Evolutionary conservation across 2,797 vertebrate genomes (phyloP), one percentile per base, ranked within the genome.

Genomic region (Gephyroberyx darwinii): DNA sequence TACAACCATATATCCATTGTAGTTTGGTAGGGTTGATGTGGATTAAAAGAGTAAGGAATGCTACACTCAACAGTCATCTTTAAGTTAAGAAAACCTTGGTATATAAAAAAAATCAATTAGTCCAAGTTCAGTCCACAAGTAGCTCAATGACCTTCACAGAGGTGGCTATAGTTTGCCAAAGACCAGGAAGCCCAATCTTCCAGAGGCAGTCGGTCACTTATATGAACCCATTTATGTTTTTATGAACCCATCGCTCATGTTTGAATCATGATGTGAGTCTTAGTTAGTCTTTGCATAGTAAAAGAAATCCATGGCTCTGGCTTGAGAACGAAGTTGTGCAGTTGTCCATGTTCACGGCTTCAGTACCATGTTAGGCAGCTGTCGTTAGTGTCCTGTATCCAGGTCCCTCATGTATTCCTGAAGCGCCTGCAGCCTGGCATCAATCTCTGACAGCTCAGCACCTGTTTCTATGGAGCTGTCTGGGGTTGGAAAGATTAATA

Each of bases 371-470:
- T 26, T 26, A 26, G 48, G 67, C 50, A 39, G 47, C 26, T n/a
- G 30, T 17, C 19, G 6, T 84, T 89, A 96, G 13, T 90, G 93
- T 70, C 94, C 90, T 0, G 94, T 95, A 76, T 96, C 96, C 83
- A 98, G 88, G 39, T 94, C 94, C 74, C 93, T 95, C 96, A 97
- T 96, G 90, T 96, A 97, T 12, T 96, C 95, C 90, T 98, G 96
- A 71, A 98, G 91, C 0, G 96, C 96, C 86, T 95, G 95, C 54
- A 98, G 92, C 47, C 96, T 92, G 26, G 95, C 95, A 0, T 98
- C 96, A 0, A 98, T 97, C 84, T 97, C 96, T 0, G 96, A 96
- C 65, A 97, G 92, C 84, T 97, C 95, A 0, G 93, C 91, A 0
- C 93, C 91, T 0, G 94, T 92, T 47, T 95, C 93, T 0, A 92